Evolutionary conservation across 2,888 invertebrate genomes (phyloP).

Genomic region (Eulithis testata): DNA sequence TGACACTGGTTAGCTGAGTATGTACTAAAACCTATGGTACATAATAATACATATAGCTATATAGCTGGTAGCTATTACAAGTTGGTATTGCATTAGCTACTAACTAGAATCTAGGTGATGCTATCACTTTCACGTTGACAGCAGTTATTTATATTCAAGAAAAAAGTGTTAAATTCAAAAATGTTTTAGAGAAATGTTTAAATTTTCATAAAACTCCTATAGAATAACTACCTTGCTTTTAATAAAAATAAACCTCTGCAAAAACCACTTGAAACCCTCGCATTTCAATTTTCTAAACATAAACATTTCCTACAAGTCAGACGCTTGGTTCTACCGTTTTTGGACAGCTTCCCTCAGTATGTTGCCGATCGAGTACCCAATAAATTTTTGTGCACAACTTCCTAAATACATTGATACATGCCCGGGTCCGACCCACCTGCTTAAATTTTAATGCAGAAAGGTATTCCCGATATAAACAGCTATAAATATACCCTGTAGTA

Average conservation of each 20-base stretch:
- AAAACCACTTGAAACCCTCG: neutral
- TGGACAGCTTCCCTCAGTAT: conserved; percentile 37
- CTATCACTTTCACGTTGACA: no score
- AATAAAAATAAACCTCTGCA: neutral
- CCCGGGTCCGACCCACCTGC: conserved; percentile 41
- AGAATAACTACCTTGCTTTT: neutral
- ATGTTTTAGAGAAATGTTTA: no score
- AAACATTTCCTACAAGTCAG: conserved; percentile 35
- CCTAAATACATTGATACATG: conserved; percentile 48
- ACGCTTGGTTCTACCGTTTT: conserved; percentile 29
- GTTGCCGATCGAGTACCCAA: conserved; percentile 41
- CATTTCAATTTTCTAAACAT: conserved; percentile 28
- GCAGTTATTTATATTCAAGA: no score
- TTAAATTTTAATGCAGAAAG: conserved; percentile 47
- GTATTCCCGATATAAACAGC: conserved; percentile 33
- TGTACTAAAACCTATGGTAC: neutral
- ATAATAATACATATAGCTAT: no score
- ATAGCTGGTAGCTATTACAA: no score
- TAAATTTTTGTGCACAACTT: conserved; percentile 46
- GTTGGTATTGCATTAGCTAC: no score
- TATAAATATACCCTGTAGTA: conserved; percentile 30
- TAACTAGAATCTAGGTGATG: no score
- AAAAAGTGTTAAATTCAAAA: no score
- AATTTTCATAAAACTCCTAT: no score
- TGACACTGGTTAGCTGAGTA: neutral